A percentile compares a stretch with the other conserved stretches of the same genome.
Conservation (phyloP, 2,797 vertebrate genomes). For the Rhincodon typus region DNA sequence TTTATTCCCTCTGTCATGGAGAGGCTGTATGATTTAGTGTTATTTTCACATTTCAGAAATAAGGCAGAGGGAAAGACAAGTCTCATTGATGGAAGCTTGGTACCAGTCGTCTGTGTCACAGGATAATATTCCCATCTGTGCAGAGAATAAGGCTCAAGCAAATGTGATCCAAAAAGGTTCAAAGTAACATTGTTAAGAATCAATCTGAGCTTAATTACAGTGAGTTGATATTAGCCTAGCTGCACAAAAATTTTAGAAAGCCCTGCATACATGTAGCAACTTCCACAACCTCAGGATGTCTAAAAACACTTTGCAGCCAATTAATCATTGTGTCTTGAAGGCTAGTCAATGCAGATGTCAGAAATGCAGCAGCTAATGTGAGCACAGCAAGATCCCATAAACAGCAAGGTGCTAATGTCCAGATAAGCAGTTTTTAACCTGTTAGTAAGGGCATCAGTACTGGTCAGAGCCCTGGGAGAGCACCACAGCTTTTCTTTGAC, state of each 20-base stretch:
- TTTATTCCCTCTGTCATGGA: neutral
- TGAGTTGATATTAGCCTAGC: neutral
- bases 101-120: neutral
- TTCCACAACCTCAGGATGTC: neutral
- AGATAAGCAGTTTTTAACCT: neutral
- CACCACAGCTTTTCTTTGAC: neutral
- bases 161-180: neutral
- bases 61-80: neutral
- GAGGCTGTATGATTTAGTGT: neutral
- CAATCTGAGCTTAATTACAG: neutral
- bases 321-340: neutral
- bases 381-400: neutral
- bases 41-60: conserved; percentile 5
- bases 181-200: neutral
- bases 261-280: no score
- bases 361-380: neutral
- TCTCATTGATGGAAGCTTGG: neutral
- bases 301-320: neutral
- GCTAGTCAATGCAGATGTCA: neutral
- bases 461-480: neutral
- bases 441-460: neutral
- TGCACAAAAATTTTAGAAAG: neutral
- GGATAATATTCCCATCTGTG: neutral
- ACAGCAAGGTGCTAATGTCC: neutral
- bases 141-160: neutral